Base-by-base conservation (phyloP, 2,888 invertebrate genomes). In the Chrysodeixis includens region DNA sequence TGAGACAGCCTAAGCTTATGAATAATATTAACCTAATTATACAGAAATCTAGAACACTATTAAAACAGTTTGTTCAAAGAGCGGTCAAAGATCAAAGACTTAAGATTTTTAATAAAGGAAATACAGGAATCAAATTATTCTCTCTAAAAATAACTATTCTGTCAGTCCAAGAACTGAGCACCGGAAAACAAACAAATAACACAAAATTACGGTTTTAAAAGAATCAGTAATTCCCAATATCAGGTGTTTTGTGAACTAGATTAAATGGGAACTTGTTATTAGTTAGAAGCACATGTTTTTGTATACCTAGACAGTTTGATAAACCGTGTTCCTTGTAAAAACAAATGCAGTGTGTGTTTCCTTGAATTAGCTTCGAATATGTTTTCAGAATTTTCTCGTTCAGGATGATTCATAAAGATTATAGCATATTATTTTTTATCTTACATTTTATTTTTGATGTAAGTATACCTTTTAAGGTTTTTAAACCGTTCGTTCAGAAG, bases 271-370 rank as follows among this genome's bases (percentile, higher is more conserved):
- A 18, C 1, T 1, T 1, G 9, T 54, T 40, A 49, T 59, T 56
- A 56, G 30, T 51, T 49, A 56, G 30, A 53, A 61, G 22, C 40
- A 52, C 46, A 1, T 53, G 32, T 72, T 71, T 51, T 53, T 49
- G 56, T 59, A 76, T 58, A 54, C 52, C 57, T 76, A 55, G 5
- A 49, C 56, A 18, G 22, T 58, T 61, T 32, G 49, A 53, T 59
- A 62, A 62, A 61, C 65, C 53, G 52, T 8, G 56, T 53, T 73
- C 62, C 56, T 67, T 61, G 67, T 66, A 56, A 77, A 72, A 77
- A 66, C 62, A 59, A 77, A 53, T 32, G 16, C 10, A 54, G 18
- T 12, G 7, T 18, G 4, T 58, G 58, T 53, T 62, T 73, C 72
- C 56, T 66, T 66, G 78, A 73, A 72, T 58, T 56, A 26, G 18